Base-by-base conservation (phyloP, 37 sponge, comb jelly and placozoan genomes). In the Crambe crambe region DNA sequence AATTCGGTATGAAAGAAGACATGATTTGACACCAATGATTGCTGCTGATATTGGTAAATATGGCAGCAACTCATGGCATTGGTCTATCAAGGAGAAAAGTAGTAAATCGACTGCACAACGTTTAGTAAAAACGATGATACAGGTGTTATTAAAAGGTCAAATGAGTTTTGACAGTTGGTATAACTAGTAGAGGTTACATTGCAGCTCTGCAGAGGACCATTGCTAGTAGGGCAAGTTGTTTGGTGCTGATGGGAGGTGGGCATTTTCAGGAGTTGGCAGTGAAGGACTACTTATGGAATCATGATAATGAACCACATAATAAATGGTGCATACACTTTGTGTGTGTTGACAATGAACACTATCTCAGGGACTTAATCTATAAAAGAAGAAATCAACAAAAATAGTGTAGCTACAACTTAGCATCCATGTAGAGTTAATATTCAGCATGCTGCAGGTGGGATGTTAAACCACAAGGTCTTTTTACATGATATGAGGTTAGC, bases 211-310 rank as follows among this genome's bases (percentile, higher is more conserved):
- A 76, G 42, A 76, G 76, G 34, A 57, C 26, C 25, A 37, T 76
- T 21, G 76, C 76, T 42, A 74, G 74, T 20, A 74, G 58, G 35
- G 39, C 76, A 22, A 31, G n/a, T 5, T 76, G 76, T 40, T 59
- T 76, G 25, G 63, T 76, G 40, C 76, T 76, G 2, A 20, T 76
- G 31, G 76, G 76, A 15, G 76, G 76, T 30, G 76, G 76, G 1
- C 10, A 1, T 2, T 76, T 76, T 59, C 76, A 76, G 31, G 26
- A 35, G 25, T 5, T 76, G 15, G 61, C 76, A 3, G 17, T 76
- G 38, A 39, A 58, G 0, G 25, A 32, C n/a, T 76, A 76, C 41
- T 6, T 76, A 27, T 39, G 35, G 6, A 10, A 60, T 62, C 56
- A 56, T 37, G 27, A 31, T 17, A 34, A 58, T 25, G n/a, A 26